Evolutionary conservation across 1,140 invertebrate species (phyloP).

Genomic region (Scaptomyza pallida): DNA sequence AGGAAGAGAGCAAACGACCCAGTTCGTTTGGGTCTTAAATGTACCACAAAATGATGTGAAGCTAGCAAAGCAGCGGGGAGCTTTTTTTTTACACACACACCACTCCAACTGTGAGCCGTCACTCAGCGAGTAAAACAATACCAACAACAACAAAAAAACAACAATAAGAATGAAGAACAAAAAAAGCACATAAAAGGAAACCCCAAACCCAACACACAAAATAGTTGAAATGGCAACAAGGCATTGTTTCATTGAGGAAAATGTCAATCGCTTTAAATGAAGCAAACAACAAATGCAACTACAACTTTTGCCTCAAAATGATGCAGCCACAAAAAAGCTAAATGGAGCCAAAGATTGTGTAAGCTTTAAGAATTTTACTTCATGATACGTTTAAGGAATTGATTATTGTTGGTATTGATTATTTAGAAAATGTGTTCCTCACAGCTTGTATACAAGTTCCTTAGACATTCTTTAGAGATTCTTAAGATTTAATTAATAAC

Average conservation of each 20-base stretch:
- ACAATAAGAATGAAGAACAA: background rate
- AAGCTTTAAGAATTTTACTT: too few species aligned
- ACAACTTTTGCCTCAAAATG: too few species aligned
- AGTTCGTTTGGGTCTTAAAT: constrained; percentile 46
- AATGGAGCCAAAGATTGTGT: background rate
- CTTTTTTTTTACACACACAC: background rate
- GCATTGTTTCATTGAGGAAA: too few species aligned
- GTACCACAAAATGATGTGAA: constrained; percentile 48
- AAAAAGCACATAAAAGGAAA: too few species aligned
- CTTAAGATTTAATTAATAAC: too few species aligned
- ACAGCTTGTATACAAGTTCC: too few species aligned
- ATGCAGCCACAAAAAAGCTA: background rate
- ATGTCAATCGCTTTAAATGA: background rate
- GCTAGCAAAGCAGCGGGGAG: constrained; percentile 24
- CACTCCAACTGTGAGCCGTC: constrained; percentile 27
- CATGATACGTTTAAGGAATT: too few species aligned
- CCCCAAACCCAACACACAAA: too few species aligned
- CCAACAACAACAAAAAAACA: background rate
- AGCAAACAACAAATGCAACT: background rate
- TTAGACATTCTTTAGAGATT: too few species aligned
- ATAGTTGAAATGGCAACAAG: too few species aligned
- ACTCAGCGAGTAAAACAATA: constrained; percentile 13
- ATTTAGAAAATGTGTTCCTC: too few species aligned
- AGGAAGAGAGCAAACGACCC: constrained; percentile 1
- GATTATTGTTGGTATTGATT: too few species aligned